Conservation (phyloP, 2,113 vertebrate species). For the Ochotona princeps region DNA sequence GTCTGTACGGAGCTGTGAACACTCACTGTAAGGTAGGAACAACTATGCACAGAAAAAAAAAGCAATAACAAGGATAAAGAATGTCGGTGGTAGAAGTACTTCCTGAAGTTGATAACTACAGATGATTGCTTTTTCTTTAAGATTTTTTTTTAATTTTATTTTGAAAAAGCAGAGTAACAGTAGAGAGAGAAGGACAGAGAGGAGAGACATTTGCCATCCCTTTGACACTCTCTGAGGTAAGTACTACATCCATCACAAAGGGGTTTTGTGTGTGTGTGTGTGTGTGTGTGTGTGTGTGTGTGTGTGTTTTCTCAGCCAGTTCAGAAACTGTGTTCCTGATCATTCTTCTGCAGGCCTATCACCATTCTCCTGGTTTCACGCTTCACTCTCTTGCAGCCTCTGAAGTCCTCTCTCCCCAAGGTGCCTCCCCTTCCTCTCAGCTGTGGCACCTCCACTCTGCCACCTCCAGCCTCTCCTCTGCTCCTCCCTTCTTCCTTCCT, state of each 20-base stretch:
- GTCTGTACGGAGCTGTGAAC: not conserved
- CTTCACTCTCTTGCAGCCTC: not conserved
- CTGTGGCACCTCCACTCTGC: not conserved
- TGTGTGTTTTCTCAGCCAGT: not conserved
- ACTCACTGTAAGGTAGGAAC: not conserved
- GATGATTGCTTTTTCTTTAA: not conserved
- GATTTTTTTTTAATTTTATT: too few species aligned
- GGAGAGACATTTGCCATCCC: too few species aligned
- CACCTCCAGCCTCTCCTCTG: accelerated
- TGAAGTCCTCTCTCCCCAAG: not conserved
- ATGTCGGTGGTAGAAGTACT: too few species aligned
- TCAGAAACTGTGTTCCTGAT: not conserved
- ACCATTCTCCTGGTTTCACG: constrained; percentile 1
- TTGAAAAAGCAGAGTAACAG: too few species aligned
- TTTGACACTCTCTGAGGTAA: not conserved
- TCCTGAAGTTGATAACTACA: not conserved
- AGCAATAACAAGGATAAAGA: not conserved
- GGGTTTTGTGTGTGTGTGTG: not conserved
- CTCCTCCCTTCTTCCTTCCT: not conserved
- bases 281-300: not conserved
- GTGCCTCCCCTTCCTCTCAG: not conserved
- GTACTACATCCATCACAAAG: not conserved
- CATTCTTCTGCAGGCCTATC: not conserved
- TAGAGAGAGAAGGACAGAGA: too few species aligned
- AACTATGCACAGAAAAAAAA: not conserved